Conservation (phyloP, 2,113 vertebrate species). For the Caretta caretta region DNA sequence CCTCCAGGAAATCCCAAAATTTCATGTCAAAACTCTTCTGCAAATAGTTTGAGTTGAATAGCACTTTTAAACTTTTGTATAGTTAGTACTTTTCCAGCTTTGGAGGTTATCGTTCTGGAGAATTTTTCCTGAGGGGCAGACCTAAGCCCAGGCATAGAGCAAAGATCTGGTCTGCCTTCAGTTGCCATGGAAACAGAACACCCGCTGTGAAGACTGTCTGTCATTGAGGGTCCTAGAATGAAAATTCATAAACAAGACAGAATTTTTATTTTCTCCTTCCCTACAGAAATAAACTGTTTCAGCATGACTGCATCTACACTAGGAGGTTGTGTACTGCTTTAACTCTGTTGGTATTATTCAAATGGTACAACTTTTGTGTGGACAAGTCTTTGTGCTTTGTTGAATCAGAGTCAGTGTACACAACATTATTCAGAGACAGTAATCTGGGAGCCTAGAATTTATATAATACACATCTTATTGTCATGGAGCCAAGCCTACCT, state of each 20-base stretch:
- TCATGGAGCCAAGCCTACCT: not conserved
- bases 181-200: not conserved
- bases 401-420: not conserved
- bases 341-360: conserved; percentile 54
- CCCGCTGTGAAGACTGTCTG: accelerated
- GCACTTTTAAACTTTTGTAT: not conserved
- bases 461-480: not conserved
- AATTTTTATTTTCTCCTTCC: not conserved
- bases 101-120: not conserved
- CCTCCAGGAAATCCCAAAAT: not conserved
- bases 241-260: not conserved
- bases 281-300: conserved; percentile 29
- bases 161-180: not conserved
- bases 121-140: not conserved
- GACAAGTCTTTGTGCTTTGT: conserved; percentile 2
- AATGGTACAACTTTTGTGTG: not conserved
- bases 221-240: accelerated
- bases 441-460: conserved; percentile 32
- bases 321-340: conserved; percentile 32
- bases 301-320: conserved; percentile 1
- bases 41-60: not conserved
- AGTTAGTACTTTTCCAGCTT: not conserved
- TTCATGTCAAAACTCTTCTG: not conserved
- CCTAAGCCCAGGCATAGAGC: not conserved
- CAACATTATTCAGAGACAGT: not conserved